Evolutionary conservation across 92 coral and sea anemone species (phyloP).

Genomic region (Paragorgia papillata): DNA sequence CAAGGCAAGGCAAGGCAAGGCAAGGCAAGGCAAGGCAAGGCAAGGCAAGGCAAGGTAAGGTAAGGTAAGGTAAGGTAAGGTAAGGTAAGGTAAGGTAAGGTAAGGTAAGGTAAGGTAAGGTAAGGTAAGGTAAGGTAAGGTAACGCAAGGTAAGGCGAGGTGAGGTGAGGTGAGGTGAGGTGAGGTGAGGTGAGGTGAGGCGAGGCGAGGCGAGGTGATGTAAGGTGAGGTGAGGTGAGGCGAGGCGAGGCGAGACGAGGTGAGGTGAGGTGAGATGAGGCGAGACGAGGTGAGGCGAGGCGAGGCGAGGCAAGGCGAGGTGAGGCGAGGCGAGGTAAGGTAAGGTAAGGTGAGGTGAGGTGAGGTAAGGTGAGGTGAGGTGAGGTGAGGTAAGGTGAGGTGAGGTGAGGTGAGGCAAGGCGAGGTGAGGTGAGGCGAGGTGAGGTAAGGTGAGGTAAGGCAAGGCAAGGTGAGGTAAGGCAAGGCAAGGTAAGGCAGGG

Average conservation of each 20-base stretch:
- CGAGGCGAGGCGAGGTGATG: conserved; percentile 5
- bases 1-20: too few species aligned
- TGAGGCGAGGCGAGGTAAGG: conserved; percentile 14
- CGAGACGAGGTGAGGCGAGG: not conserved
- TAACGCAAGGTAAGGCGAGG: not conserved
- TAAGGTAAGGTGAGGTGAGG: conserved; percentile 9
- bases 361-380: conserved; percentile 25
- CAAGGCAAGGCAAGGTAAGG: not conserved
- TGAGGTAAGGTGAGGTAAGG: not conserved
- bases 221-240: not conserved
- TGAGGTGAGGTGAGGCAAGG: not conserved
- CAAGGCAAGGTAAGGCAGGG: not conserved
- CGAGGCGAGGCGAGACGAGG: conserved; percentile 1
- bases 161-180: conserved; percentile 16
- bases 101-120: conserved; percentile 15
- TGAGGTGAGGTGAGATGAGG: conserved; percentile 17
- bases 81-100: conserved; percentile 8
- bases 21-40: too few species aligned
- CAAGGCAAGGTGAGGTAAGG: not conserved
- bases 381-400: not conserved
- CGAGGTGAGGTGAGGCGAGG: conserved; percentile 18
- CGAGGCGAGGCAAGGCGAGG: conserved; percentile 5
- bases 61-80: not conserved
- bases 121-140: not conserved
- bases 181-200: conserved; percentile 13